Conservation (phyloP, 2,113 vertebrate genomes). For the Megaceryle maxima region DNA sequence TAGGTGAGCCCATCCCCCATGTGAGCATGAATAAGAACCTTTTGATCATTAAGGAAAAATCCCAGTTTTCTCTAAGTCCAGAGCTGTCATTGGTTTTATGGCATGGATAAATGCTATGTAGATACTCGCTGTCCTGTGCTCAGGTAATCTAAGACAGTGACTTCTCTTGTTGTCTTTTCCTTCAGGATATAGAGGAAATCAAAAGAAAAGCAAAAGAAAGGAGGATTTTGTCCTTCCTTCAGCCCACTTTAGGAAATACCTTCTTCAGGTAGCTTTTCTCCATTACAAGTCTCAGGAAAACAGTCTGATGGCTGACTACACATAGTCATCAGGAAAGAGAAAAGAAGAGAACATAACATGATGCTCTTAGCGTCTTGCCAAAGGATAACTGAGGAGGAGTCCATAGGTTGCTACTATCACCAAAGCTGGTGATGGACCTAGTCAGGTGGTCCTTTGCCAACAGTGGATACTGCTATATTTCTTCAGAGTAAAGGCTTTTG, state of each 20-base stretch:
- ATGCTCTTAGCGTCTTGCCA: neutral
- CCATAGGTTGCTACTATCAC: neutral
- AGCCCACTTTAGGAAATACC: neutral
- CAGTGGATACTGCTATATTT: neutral
- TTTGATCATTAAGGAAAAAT: neutral
- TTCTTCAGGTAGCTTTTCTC: neutral
- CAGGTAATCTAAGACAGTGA: neutral
- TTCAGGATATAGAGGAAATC: neutral
- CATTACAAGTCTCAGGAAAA: rapidly evolving
- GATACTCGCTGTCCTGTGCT: neutral
- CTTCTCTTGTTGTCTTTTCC: neutral
- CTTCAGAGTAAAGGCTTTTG: neutral
- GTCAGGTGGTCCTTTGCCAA: neutral
- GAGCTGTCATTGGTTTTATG: neutral
- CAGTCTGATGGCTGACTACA: neutral
- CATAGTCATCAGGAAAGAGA: neutral
- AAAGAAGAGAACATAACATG: neutral
- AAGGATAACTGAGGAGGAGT: neutral
- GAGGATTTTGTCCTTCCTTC: neutral
- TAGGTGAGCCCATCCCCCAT: neutral
- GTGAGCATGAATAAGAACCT: neutral
- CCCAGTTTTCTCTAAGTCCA: neutral
- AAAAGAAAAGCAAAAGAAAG: neutral
- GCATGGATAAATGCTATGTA: neutral
- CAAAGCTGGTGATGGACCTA: neutral